Percentiles rank a stretch among this genome's conserved stretches.
Evolutionary conservation across 2,113 vertebrate genomes (phyloP).

Genomic region (Ondatra zibethicus): DNA sequence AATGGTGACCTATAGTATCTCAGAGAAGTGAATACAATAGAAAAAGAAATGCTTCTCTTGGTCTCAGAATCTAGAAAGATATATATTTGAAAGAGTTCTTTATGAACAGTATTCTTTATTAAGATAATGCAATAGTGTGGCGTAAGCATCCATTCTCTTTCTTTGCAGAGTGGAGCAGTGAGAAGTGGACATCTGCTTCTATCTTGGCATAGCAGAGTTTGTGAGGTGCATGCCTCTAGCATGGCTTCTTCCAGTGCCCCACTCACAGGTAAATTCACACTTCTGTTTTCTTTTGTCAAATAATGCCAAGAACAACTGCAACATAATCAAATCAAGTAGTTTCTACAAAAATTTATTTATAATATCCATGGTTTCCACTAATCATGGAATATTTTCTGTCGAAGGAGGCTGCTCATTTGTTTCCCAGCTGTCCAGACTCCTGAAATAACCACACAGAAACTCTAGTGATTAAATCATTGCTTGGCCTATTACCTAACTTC

Average conservation of each 20-base stretch:
- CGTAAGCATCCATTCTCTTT: background rate
- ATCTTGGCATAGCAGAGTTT: background rate
- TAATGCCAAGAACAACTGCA: background rate
- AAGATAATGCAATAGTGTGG: background rate
- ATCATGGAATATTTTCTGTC: background rate
- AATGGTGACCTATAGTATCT: constrained; percentile 31
- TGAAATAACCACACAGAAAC: no score
- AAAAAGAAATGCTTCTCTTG: constrained; percentile 30
- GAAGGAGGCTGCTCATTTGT: no score
- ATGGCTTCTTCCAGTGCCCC: background rate
- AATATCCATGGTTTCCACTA: background rate
- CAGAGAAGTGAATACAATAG: constrained; percentile 4
- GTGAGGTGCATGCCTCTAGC: background rate
- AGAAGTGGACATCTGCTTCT: background rate
- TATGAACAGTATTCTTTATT: constrained; percentile 2
- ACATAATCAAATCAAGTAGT: background rate
- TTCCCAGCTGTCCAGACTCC: no score
- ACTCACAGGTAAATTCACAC: background rate
- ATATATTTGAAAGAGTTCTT: background rate
- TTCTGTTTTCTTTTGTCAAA: background rate
- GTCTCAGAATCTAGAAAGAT: background rate
- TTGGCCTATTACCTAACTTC: no score
- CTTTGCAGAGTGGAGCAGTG: background rate
- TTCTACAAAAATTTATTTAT: background rate
- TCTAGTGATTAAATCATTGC: no score